These are phyloP conservation scores for Melipona quadrifasciata DNA, from an alignment of 1,140 invertebrate genomes.

Conservation along the genomic window DNA sequence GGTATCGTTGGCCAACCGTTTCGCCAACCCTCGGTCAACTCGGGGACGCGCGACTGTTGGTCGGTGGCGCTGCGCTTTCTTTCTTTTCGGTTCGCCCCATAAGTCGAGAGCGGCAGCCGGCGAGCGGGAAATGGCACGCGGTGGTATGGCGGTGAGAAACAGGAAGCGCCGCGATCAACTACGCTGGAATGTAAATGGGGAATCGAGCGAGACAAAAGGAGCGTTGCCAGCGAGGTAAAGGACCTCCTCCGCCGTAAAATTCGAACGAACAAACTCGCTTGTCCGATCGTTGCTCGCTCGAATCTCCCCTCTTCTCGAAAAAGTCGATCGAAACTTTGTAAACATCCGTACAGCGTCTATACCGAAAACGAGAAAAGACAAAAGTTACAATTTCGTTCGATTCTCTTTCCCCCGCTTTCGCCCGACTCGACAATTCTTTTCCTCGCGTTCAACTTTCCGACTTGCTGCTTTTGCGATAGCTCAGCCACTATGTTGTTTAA, in stretches of 20 bases:
- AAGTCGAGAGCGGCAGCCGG: background rate
- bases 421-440: too few relatives aligned
- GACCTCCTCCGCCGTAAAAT: constrained; percentile 18
- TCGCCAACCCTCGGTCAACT: background rate
- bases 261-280: background rate
- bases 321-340: too few relatives aligned
- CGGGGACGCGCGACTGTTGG: too few relatives aligned
- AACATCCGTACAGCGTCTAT: too few relatives aligned
- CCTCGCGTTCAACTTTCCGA: background rate
- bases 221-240: constrained; percentile 28
- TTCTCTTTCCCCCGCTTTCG: too few relatives aligned
- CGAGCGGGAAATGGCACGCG: constrained; percentile 22
- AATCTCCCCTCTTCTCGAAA: too few relatives aligned
- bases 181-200: constrained; percentile 59
- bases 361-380: too few relatives aligned
- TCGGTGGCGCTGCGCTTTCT: too few relatives aligned
- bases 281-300: background rate
- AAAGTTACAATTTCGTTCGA: too few relatives aligned
- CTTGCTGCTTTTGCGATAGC: background rate
- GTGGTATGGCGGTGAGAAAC: constrained; percentile 10
- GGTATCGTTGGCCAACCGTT: constrained; percentile 13
- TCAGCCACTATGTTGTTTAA: too few relatives aligned
- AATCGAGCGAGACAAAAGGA: constrained; percentile 23
- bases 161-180: constrained; percentile 44
- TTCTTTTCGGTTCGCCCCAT: too few relatives aligned